Percentiles rank a stretch among this genome's conserved stretches.
phyloP scores from a whole-genome alignment of 2,113 vertebrate species.

The Oreochromis aureus region DNA sequence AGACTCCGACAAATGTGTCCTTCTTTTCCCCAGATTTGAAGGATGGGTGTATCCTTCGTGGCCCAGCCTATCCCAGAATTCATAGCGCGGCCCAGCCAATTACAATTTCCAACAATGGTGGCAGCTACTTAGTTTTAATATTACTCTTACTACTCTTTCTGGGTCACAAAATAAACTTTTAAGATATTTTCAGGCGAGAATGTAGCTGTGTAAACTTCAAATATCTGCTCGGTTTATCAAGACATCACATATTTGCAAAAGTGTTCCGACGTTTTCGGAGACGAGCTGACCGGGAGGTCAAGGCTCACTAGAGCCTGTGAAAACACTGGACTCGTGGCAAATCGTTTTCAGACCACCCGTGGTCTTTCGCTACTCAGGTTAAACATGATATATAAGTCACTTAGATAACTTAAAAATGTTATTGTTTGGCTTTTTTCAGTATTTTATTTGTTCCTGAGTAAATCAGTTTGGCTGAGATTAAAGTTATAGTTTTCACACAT shows the following conservation, averaged over 20 bases:
- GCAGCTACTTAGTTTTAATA: not conserved
- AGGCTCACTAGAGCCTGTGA: not conserved
- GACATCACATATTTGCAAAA: not conserved
- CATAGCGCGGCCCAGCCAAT: fast-evolving
- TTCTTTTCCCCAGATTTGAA: not conserved
- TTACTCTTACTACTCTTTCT: not conserved
- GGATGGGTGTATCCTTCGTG: not conserved
- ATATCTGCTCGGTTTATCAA: not conserved
- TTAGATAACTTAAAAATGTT: not conserved
- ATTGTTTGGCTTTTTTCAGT: too few species aligned
- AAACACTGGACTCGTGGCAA: not conserved
- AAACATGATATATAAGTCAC: not conserved
- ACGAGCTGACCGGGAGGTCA: fast-evolving
- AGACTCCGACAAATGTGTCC: not conserved
- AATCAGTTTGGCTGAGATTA: not conserved
- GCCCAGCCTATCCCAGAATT: not conserved
- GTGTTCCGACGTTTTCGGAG: fast-evolving
- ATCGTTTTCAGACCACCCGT: not conserved
- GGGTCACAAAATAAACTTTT: not conserved
- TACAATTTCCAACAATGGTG: not conserved
- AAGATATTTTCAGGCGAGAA: not conserved
- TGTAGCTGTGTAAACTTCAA: not conserved
- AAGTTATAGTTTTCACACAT: not conserved
- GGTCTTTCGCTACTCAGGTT: not conserved
- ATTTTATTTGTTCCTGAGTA: too few species aligned